These are phyloP conservation scores for Euphydryas editha DNA, from an alignment of 2,888 invertebrate genomes.

Conservation along the genomic window DNA sequence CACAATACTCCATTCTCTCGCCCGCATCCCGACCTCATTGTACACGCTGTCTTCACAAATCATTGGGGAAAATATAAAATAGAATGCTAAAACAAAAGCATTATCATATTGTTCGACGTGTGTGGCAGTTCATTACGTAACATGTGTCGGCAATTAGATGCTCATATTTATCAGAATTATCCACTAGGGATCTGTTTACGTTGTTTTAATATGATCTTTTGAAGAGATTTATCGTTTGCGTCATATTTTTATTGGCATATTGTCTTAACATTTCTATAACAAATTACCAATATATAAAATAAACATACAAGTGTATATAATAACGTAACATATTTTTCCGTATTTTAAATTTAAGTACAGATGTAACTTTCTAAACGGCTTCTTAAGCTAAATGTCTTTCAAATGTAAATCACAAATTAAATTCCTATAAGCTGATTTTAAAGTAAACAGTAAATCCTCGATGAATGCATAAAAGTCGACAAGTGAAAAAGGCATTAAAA, in stretches of 20 bases:
- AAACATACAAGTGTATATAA: neutral
- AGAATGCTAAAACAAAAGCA: conserved; percentile 70
- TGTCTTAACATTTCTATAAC: neutral
- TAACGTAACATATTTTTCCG: neutral
- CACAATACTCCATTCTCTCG: conserved; percentile 71
- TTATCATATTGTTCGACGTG: conserved; percentile 74
- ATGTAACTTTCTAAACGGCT: neutral
- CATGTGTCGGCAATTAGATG: conserved; percentile 62
- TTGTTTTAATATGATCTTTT: neutral
- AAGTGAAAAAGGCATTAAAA: conserved; percentile 35
- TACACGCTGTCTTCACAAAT: conserved; percentile 79
- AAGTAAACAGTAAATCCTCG: conserved; percentile 7
- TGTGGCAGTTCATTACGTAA: conserved; percentile 65
- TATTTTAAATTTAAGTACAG: neutral
- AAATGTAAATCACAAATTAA: conserved; percentile 1
- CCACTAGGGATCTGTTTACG: conserved; percentile 12
- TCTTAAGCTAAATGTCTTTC: neutral
- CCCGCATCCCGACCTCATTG: conserved; percentile 80
- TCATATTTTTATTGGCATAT: neutral
- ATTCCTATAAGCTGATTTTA: neutral
- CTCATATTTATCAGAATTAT: conserved; percentile 56
- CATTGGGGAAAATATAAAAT: conserved; percentile 67
- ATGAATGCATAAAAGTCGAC: conserved; percentile 17
- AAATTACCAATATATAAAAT: no score
- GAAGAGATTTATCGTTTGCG: neutral